Percentiles rank a stretch among this genome's conserved stretches.
phyloP scores from a whole-genome alignment of 2,113 vertebrate species.

The Malurus elegans region DNA sequence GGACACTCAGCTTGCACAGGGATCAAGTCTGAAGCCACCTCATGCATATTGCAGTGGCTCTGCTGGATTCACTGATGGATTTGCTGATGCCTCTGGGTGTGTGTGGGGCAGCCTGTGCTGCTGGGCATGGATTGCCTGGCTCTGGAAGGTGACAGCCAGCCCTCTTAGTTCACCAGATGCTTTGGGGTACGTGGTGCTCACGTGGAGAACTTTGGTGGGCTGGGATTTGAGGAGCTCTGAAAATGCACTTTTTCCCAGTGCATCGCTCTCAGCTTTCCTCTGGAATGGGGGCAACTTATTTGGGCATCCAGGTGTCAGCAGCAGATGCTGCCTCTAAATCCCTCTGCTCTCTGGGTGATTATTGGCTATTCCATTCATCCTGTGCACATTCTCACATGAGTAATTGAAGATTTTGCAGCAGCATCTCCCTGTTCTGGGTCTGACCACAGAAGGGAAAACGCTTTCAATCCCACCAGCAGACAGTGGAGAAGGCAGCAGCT shows the following conservation, averaged over 20 bases:
- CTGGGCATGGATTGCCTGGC: not conserved
- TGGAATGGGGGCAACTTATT: not conserved
- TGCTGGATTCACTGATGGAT: not conserved
- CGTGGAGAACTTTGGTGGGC: not conserved
- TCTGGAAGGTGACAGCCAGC: not conserved
- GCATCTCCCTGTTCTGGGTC: not conserved
- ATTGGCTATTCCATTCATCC: fast-evolving
- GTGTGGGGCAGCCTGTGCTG: not conserved
- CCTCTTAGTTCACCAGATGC: not conserved
- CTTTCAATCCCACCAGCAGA: not conserved
- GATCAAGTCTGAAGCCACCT: not conserved
- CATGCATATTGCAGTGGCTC: constrained; percentile 32
- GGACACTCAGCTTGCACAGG: constrained; percentile 13
- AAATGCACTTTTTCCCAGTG: not conserved
- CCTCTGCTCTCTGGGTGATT: not conserved
- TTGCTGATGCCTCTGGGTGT: not conserved
- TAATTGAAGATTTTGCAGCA: not conserved
- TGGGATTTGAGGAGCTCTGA: not conserved
- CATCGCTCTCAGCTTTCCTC: not conserved
- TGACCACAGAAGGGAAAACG: not conserved
- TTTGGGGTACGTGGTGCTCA: fast-evolving
- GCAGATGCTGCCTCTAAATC: not conserved
- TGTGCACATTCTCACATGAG: not conserved
- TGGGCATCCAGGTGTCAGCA: not conserved
- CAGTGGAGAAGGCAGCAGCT: not conserved